These are phyloP conservation scores for Anthrax anthrax DNA, from an alignment of 2,888 invertebrate species.

Conservation along the genomic window DNA sequence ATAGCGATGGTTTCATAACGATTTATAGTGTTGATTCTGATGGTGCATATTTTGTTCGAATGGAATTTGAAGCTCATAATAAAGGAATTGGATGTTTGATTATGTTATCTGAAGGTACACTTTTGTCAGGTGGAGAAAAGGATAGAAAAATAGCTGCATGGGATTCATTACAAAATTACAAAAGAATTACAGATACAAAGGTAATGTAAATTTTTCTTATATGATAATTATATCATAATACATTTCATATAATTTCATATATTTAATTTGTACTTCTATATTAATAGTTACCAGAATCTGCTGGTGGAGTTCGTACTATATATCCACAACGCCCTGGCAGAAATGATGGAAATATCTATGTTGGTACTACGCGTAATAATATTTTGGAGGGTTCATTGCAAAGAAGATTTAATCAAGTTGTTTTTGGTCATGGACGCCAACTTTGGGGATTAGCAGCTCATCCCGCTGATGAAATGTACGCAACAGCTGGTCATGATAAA, in stretches of 20 bases:
- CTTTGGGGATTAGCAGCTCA: constrained; percentile 79
- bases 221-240: background rate
- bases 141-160: constrained; percentile 83
- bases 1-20: constrained; percentile 82
- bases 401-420: constrained; percentile 71
- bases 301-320: constrained; percentile 79
- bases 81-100: constrained; percentile 76
- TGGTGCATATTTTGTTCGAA: constrained; percentile 75
- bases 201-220: constrained; percentile 32
- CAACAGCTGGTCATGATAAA: constrained; percentile 84
- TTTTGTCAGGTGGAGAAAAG: constrained; percentile 81
- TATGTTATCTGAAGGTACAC: constrained; percentile 79
- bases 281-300: constrained; percentile 65
- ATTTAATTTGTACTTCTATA: background rate
- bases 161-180: constrained; percentile 83
- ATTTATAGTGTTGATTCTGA: constrained; percentile 81
- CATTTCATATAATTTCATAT: too few species aligned
- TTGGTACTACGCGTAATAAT: constrained; percentile 79
- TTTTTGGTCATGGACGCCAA: constrained; percentile 79
- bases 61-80: constrained; percentile 79
- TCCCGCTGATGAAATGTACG: constrained; percentile 81
- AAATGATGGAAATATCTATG: constrained; percentile 80
- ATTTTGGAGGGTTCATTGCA: constrained; percentile 83
- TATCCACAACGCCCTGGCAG: constrained; percentile 77
- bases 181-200: constrained; percentile 78